A percentile compares a stretch with the other conserved stretches of the same genome.
These are phyloP conservation scores for Halcyon badia DNA, from an alignment of 2,797 vertebrate species.

Conservation along the genomic window DNA sequence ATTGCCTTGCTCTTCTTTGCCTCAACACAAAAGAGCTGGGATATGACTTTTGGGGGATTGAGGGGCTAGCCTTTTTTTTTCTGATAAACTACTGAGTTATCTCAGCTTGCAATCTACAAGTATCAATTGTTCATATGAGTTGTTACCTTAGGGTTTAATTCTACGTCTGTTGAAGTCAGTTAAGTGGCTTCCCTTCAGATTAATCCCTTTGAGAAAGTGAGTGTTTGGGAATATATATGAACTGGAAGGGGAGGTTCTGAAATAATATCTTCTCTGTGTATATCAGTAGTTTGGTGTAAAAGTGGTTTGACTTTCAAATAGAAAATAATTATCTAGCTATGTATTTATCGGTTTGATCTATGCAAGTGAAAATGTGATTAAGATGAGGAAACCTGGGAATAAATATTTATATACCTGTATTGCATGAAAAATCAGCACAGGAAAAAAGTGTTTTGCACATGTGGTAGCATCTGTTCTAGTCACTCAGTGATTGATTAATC, in stretches of 20 bases:
- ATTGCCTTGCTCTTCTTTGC: neutral
- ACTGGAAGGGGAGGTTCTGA: neutral
- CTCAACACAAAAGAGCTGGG: neutral
- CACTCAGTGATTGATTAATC: neutral
- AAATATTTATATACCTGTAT: neutral
- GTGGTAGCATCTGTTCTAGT: neutral
- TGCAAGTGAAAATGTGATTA: neutral
- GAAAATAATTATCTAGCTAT: neutral
- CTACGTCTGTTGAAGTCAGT: neutral
- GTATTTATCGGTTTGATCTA: neutral
- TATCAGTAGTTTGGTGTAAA: neutral
- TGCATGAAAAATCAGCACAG: neutral
- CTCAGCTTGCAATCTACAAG: neutral
- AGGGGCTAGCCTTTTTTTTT: neutral
- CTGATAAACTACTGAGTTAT: neutral
- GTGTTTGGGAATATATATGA: neutral
- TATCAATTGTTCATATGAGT: neutral
- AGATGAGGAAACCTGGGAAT: neutral
- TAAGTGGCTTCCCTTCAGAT: neutral
- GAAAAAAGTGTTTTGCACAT: neutral
- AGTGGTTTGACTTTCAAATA: neutral
- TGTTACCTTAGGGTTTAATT: neutral
- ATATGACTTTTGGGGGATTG: neutral
- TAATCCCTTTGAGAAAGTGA: neutral
- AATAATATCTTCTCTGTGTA: neutral